Conservation (phyloP, 2,113 vertebrate genomes). For the Naja naja region DNA sequence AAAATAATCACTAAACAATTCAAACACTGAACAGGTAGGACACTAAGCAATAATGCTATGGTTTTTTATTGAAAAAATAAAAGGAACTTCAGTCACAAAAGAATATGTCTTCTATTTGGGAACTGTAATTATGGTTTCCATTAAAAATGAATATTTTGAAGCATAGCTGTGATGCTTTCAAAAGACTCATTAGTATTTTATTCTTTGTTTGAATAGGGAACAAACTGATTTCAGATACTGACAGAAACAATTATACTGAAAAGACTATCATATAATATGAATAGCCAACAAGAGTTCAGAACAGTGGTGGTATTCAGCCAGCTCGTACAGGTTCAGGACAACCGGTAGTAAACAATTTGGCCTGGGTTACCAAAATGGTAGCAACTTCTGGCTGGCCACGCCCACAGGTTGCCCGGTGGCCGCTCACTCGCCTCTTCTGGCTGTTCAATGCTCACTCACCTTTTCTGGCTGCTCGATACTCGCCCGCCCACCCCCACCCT, state of each 20-base stretch:
- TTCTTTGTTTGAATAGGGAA: neutral
- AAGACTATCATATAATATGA: neutral
- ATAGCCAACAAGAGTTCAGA: neutral
- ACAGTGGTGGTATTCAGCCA: no score
- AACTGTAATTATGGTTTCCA: neutral
- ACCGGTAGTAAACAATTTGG: no score
- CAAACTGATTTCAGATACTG: accelerated
- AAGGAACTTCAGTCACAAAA: neutral
- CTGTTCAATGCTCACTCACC: no score
- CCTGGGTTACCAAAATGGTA: no score
- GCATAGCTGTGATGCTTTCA: neutral
- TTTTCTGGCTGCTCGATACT: no score
- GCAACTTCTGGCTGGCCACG: no score
- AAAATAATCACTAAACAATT: neutral
- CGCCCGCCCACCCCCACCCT: no score
- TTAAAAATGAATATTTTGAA: neutral
- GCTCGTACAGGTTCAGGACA: no score
- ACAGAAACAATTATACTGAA: neutral
- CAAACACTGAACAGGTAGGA: neutral
- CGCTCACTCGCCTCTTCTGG: no score
- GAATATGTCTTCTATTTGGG: neutral
- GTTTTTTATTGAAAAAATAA: neutral
- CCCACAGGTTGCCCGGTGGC: no score
- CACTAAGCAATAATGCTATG: neutral
- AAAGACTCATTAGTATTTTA: neutral